Percentiles rank a stretch among this genome's conserved stretches.
These are phyloP conservation scores for Lobophora halterata DNA, from an alignment of 2,888 invertebrate genomes.

Conservation along the genomic window DNA sequence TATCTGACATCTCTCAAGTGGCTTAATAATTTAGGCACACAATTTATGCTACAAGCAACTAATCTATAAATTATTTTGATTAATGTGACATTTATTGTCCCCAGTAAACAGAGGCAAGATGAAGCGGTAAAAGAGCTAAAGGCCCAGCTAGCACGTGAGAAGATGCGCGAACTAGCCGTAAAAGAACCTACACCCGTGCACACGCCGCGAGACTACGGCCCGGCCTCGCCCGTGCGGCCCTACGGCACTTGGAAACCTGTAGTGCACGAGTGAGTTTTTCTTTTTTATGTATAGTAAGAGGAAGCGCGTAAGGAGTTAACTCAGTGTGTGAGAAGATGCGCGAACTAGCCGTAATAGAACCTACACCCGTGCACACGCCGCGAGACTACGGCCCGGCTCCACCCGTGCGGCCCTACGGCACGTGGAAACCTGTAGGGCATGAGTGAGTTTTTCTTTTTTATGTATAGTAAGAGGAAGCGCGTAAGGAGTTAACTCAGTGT, in stretches of 20 bases:
- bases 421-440: constrained; percentile 85
- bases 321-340: constrained; percentile 74
- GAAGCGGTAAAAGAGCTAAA: constrained; percentile 59
- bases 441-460: constrained; percentile 63
- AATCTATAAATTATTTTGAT: no score
- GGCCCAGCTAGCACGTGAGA: constrained; percentile 66
- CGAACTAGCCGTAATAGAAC: constrained; percentile 61
- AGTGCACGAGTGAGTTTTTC: constrained; percentile 74
- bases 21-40: no score
- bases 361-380: constrained; percentile 25
- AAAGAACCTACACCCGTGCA: constrained; percentile 38
- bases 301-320: constrained; percentile 56
- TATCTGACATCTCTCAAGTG: no score
- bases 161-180: constrained; percentile 72
- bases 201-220: constrained; percentile 59
- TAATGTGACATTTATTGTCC: no score
- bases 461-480: constrained; percentile 48
- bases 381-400: constrained; percentile 74
- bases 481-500: constrained; percentile 60
- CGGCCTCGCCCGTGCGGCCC: constrained; percentile 81
- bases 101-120: constrained; percentile 60
- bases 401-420: constrained; percentile 85
- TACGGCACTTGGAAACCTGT: constrained; percentile 90
- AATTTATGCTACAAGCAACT: no score
- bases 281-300: constrained; percentile 35